A percentile compares a stretch with the other conserved stretches of the same genome.
phyloP scores from a whole-genome alignment of 1,140 invertebrate species.

The Pogonognathellus flavescens region DNA sequence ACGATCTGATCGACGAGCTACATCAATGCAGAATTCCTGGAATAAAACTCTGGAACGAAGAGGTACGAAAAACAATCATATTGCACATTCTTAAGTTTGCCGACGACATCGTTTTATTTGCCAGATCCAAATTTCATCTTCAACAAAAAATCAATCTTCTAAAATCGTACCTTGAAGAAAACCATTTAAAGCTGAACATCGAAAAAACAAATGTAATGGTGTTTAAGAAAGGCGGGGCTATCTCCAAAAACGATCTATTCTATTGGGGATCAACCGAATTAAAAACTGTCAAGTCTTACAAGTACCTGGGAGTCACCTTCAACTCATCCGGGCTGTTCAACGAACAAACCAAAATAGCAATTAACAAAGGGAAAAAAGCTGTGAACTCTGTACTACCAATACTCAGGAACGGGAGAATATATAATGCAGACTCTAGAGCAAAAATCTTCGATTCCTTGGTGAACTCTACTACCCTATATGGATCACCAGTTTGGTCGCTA shows the following conservation, averaged over 20 bases:
- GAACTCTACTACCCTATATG: background rate
- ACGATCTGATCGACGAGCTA: conserved; percentile 56
- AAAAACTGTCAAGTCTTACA: conserved; percentile 23
- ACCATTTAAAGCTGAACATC: background rate
- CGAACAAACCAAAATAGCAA: background rate
- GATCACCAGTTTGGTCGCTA: background rate
- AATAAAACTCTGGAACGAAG: background rate
- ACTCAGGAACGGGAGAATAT: background rate
- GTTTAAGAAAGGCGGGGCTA: too few species aligned
- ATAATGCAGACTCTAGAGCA: background rate
- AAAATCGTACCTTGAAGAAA: background rate
- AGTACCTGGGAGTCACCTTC: conserved; percentile 33
- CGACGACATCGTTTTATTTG: background rate
- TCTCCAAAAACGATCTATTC: background rate
- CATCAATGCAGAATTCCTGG: background rate
- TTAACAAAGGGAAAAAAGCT: background rate
- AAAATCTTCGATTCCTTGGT: background rate
- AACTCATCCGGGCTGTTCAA: background rate
- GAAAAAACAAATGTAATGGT: background rate
- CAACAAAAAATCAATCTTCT: background rate
- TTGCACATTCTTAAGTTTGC: conserved; percentile 43
- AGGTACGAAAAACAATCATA: background rate
- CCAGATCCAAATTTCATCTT: background rate
- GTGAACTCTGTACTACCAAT: too few species aligned
- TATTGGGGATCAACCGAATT: conserved; percentile 28